Conservation (phyloP, 92 coral and sea anemone genomes). For the Epizoanthus ramosus region DNA sequence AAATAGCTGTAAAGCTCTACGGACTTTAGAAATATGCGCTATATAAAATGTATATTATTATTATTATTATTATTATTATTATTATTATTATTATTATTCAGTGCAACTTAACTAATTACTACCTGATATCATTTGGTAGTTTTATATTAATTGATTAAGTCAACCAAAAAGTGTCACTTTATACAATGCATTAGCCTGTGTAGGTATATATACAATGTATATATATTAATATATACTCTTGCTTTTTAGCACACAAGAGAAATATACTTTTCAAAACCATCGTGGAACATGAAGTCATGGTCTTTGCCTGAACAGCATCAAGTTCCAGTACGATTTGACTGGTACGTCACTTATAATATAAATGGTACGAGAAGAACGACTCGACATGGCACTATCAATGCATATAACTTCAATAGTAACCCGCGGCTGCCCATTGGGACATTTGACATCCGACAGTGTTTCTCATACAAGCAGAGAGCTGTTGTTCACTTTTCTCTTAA, state of each 20-base stretch:
- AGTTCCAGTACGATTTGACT: constrained; percentile 59
- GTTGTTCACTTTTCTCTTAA: constrained; percentile 22
- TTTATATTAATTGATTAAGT: too few species aligned
- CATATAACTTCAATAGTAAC: constrained; percentile 63
- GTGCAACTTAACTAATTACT: too few species aligned
- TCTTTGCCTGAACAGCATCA: constrained; percentile 52
- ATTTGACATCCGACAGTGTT: constrained; percentile 72
- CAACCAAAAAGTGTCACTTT: too few species aligned
- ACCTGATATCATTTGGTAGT: too few species aligned
- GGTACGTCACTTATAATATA: not conserved
- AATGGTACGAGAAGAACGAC: not conserved
- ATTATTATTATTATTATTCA: too few species aligned
- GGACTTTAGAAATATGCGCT: too few species aligned
- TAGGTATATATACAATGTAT: too few species aligned
- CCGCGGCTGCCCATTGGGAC: constrained; percentile 48
- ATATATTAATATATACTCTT: too few species aligned
- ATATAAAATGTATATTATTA: too few species aligned
- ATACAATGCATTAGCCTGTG: too few species aligned
- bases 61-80: too few species aligned
- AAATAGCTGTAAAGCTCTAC: too few species aligned
- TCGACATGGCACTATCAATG: not conserved
- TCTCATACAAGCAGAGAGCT: constrained; percentile 28
- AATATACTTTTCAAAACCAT: constrained; percentile 67
- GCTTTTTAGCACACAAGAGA: constrained; percentile 45
- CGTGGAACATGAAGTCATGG: constrained; percentile 65